These are phyloP conservation scores for Pseudomyrmex gracilis DNA, from an alignment of 1,140 invertebrate species.

Conservation along the genomic window DNA sequence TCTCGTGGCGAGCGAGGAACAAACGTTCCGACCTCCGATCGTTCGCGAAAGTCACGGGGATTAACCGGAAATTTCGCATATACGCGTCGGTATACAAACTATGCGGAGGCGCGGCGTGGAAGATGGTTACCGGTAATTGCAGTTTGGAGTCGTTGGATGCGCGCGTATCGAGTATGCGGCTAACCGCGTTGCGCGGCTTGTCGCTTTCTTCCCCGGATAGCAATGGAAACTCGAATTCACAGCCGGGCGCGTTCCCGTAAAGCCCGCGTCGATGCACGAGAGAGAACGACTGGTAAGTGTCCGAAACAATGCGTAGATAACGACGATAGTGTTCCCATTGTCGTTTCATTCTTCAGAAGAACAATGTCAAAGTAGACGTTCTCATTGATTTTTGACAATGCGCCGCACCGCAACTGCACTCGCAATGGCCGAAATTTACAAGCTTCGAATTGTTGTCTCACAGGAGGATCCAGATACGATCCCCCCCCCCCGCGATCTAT, in stretches of 20 bases:
- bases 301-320: too few relatives aligned
- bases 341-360: too few relatives aligned
- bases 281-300: too few relatives aligned
- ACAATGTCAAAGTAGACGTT: too few relatives aligned
- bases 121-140: constrained; percentile 67
- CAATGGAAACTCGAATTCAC: constrained; percentile 69
- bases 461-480: too few relatives aligned
- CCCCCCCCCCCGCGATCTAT: too few relatives aligned
- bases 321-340: too few relatives aligned
- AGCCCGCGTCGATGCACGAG: constrained; percentile 17
- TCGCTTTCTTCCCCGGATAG: constrained; percentile 66
- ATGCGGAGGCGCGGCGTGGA: constrained; percentile 42
- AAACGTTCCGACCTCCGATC: constrained; percentile 17
- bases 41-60: constrained; percentile 43
- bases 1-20: neutral
- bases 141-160: constrained; percentile 73
- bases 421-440: too few relatives aligned
- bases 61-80: constrained; percentile 57
- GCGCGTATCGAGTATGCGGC: constrained; percentile 76
- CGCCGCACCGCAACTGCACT: too few relatives aligned
- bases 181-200: constrained; percentile 73
- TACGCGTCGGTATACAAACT: constrained; percentile 26
- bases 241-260: constrained; percentile 52
- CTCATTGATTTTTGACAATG: too few relatives aligned
- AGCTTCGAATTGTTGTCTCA: too few relatives aligned